These are phyloP conservation scores for Pagetopsis macropterus DNA, from an alignment of 2,797 vertebrate genomes.

Conservation along the genomic window DNA sequence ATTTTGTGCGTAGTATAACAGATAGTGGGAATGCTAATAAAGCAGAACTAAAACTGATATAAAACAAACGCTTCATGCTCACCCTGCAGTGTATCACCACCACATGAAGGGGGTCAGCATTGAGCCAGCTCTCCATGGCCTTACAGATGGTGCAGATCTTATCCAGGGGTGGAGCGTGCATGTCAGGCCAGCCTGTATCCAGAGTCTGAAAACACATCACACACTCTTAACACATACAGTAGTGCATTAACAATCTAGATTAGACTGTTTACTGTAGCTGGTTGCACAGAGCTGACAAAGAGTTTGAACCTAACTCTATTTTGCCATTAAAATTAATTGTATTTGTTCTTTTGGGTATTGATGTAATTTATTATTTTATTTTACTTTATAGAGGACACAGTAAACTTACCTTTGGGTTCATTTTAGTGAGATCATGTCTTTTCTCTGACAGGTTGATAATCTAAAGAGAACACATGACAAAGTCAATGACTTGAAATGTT, in stretches of 20 bases:
- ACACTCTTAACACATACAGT: conserved; percentile 12
- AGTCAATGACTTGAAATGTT: conserved; percentile 13
- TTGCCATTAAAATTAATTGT: background rate
- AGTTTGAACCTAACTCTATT: background rate
- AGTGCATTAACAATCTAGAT: conserved; percentile 19
- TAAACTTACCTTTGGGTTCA: conserved; percentile 92
- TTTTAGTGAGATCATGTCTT: conserved; percentile 91
- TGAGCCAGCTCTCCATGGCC: conserved; percentile 95
- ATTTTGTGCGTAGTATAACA: no score
- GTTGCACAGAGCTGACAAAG: conserved; percentile 23
- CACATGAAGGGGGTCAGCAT: conserved; percentile 89
- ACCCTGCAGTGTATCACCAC: conserved; percentile 96
- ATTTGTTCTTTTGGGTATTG: background rate
- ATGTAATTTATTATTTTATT: no score
- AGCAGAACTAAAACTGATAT: background rate
- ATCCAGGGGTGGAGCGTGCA: conserved; percentile 93
- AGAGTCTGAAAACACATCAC: conserved; percentile 84
- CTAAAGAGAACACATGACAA: conserved; percentile 73
- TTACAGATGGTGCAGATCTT: conserved; percentile 98
- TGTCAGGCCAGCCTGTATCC: conserved; percentile 96
- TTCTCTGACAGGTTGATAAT: conserved; percentile 96
- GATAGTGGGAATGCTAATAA: no score
- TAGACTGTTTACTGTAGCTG: background rate
- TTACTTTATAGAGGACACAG: background rate
- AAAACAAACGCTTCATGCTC: conserved; percentile 55